A percentile compares a stretch with the other conserved stretches of the same genome.
These are phyloP conservation scores for Heliopora coerulea DNA, from an alignment of 92 coral and sea anemone species.

Conservation along the genomic window DNA sequence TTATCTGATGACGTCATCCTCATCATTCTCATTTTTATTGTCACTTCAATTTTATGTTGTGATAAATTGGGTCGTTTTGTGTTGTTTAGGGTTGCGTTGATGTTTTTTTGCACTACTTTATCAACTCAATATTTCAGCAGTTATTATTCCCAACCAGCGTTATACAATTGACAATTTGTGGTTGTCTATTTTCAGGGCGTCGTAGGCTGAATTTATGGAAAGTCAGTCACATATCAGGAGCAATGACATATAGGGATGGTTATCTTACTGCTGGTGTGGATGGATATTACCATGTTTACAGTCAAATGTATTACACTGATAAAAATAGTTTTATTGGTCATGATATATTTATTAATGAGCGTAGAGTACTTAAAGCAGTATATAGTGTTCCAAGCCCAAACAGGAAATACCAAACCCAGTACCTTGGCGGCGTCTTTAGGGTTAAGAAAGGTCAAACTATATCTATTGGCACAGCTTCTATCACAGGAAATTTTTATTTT, in stretches of 20 bases:
- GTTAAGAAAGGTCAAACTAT: constrained; percentile 67
- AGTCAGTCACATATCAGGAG: constrained; percentile 62
- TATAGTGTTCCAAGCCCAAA: constrained; percentile 55
- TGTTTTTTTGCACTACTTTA: too few relatives aligned
- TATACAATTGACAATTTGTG: too few relatives aligned
- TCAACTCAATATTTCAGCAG: too few relatives aligned
- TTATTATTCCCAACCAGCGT: too few relatives aligned
- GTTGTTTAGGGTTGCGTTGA: too few relatives aligned
- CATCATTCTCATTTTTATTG: too few relatives aligned
- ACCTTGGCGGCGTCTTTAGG: constrained; percentile 78
- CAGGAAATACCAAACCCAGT: constrained; percentile 75
- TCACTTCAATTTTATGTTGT: too few relatives aligned
- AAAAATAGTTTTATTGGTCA: constrained; percentile 73
- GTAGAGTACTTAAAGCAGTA: constrained; percentile 61
- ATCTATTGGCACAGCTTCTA: constrained; percentile 72
- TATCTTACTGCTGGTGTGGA: constrained; percentile 66
- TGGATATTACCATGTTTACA: constrained; percentile 82
- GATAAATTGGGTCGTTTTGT: too few relatives aligned
- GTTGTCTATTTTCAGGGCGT: too few relatives aligned
- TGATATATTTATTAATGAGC: constrained; percentile 72
- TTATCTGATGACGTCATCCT: too few relatives aligned
- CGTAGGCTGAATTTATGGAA: constrained; percentile 64
- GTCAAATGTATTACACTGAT: constrained; percentile 81
- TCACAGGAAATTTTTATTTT: constrained; percentile 37
- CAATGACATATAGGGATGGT: constrained; percentile 71